Base-by-base conservation (phyloP, 2,113 vertebrate genomes). In the Prietella phreatophila region DNA sequence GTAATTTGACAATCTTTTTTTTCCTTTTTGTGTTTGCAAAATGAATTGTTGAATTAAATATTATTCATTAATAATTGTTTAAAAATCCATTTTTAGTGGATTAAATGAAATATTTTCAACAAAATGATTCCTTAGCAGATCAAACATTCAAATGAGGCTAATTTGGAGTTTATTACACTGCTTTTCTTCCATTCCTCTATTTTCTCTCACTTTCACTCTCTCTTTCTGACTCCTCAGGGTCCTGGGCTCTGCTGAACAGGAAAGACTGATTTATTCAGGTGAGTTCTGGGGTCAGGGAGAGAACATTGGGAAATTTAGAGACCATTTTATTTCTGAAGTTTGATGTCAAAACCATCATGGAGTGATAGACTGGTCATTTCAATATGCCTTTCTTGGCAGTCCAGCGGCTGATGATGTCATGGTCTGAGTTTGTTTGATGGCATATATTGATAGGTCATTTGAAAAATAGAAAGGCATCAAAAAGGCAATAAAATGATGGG, bases 271-370 rank as follows among this genome's bases (percentile, higher is more conserved):
- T 91, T 86, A 91, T 92, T 90, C 86, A 89, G 90, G 79, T 83
- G 80, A 88, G 65, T 76, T 84, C 71, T 65, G 61, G 86, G 87
- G 86, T 92, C 88, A 91, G 39, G 79, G 85, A 89, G 79, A 90
- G 89, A 90, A 92, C 89, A 91, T 92, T 90, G 87, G 85, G 86
- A 86, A 91, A 89, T 83, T 83, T 84, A 87, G 85, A 78, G 65
- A 86, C 83, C 85, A 80, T 89, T 90, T 91, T 89, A 90, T 85
- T 87, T 86, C 84, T 93, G 85, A 88, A 89, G 88, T 90, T 84
- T 88, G 86, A 86, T 92, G 91, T 92, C 90, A 92, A 86, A 89
- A 85, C 83, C 88, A 88, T 90, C 90, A 90, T 87, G 86, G 82
- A 86, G 89, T 89, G 86, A 90, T 84, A 87, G 80, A 56, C 81